Conservation (phyloP, 2,113 vertebrate genomes). For the Embiotoca jacksoni region DNA sequence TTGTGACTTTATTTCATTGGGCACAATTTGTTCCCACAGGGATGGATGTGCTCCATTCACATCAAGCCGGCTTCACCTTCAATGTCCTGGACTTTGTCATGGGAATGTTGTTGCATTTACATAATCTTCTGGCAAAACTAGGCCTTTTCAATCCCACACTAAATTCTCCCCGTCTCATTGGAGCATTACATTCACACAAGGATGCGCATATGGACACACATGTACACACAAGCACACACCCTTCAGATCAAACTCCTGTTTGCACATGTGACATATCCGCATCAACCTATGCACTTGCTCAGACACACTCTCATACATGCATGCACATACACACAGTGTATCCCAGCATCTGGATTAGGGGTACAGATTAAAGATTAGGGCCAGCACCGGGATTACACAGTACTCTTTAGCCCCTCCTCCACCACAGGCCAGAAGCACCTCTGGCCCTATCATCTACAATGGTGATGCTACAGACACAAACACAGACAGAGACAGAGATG, state of each 20-base stretch:
- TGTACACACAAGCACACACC: constrained; percentile 16
- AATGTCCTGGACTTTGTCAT: constrained; percentile 39
- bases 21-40: constrained; percentile 29
- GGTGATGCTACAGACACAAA: constrained; percentile 50
- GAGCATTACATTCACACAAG: constrained; percentile 31
- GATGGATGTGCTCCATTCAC: constrained; percentile 27
- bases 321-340: constrained; percentile 39
- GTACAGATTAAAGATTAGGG: constrained; percentile 86
- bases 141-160: constrained; percentile 61
- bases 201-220: constrained; percentile 53
- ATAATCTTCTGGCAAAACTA: constrained; percentile 55
- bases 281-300: constrained; percentile 54
- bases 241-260: constrained; percentile 50
- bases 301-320: constrained; percentile 19
- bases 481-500: neutral
- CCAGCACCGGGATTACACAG: constrained; percentile 79
- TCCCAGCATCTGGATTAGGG: constrained; percentile 75
- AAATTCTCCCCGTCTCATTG: constrained; percentile 39
- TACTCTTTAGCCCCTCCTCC: constrained; percentile 68
- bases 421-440: constrained; percentile 52
- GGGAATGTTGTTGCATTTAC: constrained; percentile 56
- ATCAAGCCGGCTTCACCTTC: constrained; percentile 52
- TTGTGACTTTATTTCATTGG: constrained; percentile 12
- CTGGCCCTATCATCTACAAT: constrained; percentile 61
- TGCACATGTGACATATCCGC: constrained; percentile 51